Evolutionary conservation across 2,113 vertebrate species (phyloP), one percentile per base, ranked within the genome.

Genomic region (Oenanthe melanoleuca): DNA sequence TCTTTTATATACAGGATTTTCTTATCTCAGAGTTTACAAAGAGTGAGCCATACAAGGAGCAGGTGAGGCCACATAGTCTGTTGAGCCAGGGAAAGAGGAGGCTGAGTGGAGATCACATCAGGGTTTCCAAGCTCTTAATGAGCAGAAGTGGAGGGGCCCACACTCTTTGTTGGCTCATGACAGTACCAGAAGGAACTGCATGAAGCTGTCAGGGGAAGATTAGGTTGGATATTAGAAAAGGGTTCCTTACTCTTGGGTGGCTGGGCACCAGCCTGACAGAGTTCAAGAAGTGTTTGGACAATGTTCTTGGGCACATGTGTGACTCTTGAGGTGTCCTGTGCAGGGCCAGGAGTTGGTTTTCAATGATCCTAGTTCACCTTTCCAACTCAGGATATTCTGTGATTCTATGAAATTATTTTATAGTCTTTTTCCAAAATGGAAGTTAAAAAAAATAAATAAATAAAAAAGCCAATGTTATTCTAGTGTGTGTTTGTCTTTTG

Each of bases 401-500:
- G 20, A 17, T n/a, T 38, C 24, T 22, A 25, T 40, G n/a, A 67
- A 74, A 55, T 75, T 26, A 49, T 23, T 55, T 64, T 65, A 45
- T 8, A 29, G 2, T 0, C 24, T 2, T 33, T 49, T 70, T 64
- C 10, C 7, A 47, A 50, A 85, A 16, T 6, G 1, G 3, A 70
- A 37, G 2, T 66, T 83, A 26, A 25, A 26, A 26, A 50, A 4
- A 8, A 24, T 26, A 26, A 25, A 26, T 15, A 50, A 4, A 8
- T 21, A 61, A 57, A 33, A 28, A 15, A 33, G 5, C 6, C 7
- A 24, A 0, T 42, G 9, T 24, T 56, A 53, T 44, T 90, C 45
- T 53, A 60, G 9, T 63, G 12, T 57, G 18, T 44, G 3, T 49
- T 82, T 88, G 33, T 52, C 47, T 59, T 40, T 8, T 8, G 9